A percentile compares a stretch with the other conserved stretches of the same genome.
Evolutionary conservation across 2,888 invertebrate genomes (phyloP).

Genomic region (Tromatobia lineatoria): DNA sequence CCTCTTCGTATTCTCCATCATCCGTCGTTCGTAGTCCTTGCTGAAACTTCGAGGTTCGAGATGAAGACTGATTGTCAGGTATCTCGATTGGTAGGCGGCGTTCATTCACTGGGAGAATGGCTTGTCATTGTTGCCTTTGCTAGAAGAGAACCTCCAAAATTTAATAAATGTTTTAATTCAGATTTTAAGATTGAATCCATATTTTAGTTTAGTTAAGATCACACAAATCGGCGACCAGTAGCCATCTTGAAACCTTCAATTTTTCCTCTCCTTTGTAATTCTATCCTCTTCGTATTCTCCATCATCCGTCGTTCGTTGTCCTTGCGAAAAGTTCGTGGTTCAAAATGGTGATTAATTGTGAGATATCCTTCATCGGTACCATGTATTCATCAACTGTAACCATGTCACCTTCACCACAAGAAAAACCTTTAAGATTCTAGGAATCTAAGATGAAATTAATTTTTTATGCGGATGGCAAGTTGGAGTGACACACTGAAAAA

Average conservation of each 20-base stretch:
- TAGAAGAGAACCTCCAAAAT: neutral
- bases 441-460: too few species aligned
- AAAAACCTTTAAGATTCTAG: too few species aligned
- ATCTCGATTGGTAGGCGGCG: neutral
- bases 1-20: neutral
- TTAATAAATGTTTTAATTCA: neutral
- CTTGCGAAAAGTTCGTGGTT: neutral
- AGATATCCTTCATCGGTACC: too few species aligned
- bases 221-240: slow-evolving; percentile 54
- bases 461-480: too few species aligned
- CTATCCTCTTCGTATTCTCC: neutral
- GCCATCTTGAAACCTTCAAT: slow-evolving; percentile 65
- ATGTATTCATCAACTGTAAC: too few species aligned
- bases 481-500: too few species aligned
- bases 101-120: neutral
- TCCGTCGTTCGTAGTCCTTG: slow-evolving; percentile 17
- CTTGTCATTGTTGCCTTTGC: neutral
- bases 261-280: slow-evolving; percentile 48
- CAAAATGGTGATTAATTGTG: neutral
- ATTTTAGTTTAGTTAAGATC: too few species aligned
- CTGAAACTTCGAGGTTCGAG: neutral
- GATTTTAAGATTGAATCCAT: too few species aligned
- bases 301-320: neutral
- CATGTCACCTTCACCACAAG: too few species aligned
- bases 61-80: neutral